Evolutionary conservation across 2,113 vertebrate species (phyloP).

Genomic region (Lamprologus callipterus): DNA sequence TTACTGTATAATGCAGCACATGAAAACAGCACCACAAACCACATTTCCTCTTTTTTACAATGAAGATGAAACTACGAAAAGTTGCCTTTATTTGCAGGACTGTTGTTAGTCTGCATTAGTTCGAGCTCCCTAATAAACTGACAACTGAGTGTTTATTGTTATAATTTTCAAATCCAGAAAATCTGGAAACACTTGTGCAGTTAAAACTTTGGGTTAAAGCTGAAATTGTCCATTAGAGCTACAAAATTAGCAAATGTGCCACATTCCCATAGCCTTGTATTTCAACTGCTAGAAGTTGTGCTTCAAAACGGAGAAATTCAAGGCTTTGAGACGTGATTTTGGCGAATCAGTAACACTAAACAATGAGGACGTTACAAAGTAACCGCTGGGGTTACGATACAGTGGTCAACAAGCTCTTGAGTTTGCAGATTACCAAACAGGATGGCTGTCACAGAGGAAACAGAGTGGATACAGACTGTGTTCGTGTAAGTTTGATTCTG

Average conservation of each 20-base stretch:
- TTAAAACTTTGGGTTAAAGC: background rate
- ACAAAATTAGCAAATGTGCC: background rate
- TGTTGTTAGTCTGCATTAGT: background rate
- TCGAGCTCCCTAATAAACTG: background rate
- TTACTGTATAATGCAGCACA: background rate
- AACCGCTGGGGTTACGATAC: background rate
- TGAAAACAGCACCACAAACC: background rate
- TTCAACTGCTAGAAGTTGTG: background rate
- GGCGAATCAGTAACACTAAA: background rate
- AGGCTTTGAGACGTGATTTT: conserved; percentile 29
- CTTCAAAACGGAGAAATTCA: conserved; percentile 16
- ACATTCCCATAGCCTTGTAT: conserved; percentile 43
- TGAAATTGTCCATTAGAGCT: background rate
- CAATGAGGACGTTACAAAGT: background rate
- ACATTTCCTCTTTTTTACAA: background rate
- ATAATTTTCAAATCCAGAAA: background rate
- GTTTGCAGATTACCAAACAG: background rate
- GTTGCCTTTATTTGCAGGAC: background rate
- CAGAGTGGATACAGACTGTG: background rate
- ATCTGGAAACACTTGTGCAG: background rate
- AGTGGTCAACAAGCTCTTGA: conserved; percentile 62
- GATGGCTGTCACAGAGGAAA: background rate
- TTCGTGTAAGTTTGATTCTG: background rate
- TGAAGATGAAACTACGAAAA: background rate
- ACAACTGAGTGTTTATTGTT: background rate